A percentile compares a stretch with the other conserved stretches of the same genome.
Evolutionary conservation across 2,888 invertebrate genomes (phyloP).

Genomic region (Agelastica alni): DNA sequence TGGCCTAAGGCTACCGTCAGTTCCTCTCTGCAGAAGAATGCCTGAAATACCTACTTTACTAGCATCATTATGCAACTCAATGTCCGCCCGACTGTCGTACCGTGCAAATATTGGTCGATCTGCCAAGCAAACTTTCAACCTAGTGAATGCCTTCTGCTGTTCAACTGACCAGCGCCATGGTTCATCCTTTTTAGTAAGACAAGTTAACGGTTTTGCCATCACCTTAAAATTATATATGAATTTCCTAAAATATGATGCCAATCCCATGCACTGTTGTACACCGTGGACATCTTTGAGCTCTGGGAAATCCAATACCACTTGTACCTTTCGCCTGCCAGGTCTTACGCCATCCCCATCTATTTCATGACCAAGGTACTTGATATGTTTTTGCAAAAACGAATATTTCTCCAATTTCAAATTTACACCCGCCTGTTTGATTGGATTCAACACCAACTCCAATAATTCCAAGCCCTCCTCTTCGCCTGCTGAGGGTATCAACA

Average conservation of each 20-base stretch:
- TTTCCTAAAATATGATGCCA: no score
- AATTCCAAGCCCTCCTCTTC: no score
- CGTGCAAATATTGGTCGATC: conserved; percentile 36
- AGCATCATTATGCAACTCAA: conserved; percentile 42
- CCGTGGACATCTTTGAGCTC: conserved; percentile 34
- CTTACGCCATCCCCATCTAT: conserved; percentile 20
- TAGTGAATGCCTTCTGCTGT: conserved; percentile 29
- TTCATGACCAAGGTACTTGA: conserved; percentile 33
- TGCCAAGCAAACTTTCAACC: conserved; percentile 23
- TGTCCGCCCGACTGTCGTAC: conserved; percentile 25
- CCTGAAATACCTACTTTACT: conserved; percentile 34
- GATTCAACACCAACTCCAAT: no score
- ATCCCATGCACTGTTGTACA: conserved; percentile 34
- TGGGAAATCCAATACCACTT: conserved; percentile 40
- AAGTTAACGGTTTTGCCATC: neutral
- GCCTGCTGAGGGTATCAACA: no score
- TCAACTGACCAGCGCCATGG: conserved; percentile 22
- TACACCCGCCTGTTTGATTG: conserved; percentile 23
- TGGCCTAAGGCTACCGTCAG: conserved; percentile 21
- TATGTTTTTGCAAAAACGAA: conserved; percentile 20
- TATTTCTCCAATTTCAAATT: conserved; percentile 29
- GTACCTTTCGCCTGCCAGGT: conserved; percentile 29
- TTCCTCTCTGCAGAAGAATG: conserved; percentile 36
- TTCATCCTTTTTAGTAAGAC: conserved; percentile 6
- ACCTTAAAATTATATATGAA: conserved; percentile 17